phyloP scores from a whole-genome alignment of 2,797 vertebrate genomes.

The Pipistrellus nathusii region DNA sequence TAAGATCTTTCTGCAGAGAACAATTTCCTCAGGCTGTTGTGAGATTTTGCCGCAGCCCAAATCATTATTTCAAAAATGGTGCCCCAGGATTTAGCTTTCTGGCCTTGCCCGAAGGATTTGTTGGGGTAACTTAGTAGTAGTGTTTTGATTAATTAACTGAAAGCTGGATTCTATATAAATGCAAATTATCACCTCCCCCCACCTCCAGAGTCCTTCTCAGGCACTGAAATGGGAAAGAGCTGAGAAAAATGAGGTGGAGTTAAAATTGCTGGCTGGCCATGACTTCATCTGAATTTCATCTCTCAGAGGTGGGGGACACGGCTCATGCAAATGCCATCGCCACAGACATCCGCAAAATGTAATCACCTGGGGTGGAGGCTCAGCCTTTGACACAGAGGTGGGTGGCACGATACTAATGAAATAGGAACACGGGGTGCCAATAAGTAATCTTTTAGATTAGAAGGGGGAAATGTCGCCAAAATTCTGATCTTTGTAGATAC shows the following conservation, averaged over 20 bases:
- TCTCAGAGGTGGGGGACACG: neutral
- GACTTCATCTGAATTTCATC: neutral
- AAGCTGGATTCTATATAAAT: conserved; percentile 67
- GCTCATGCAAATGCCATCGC: neutral
- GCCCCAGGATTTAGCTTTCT: conserved; percentile 12
- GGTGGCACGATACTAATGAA: neutral
- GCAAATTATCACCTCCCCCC: conserved; percentile 10
- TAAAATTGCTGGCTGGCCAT: neutral
- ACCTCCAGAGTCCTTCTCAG: neutral
- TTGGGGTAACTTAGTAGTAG: conserved; percentile 35
- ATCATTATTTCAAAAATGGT: conserved; percentile 27
- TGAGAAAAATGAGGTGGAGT: neutral
- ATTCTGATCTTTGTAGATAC: neutral
- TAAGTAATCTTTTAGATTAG: neutral
- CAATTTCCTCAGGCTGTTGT: neutral
- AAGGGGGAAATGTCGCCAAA: neutral
- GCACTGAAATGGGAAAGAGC: neutral
- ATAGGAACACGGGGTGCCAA: neutral
- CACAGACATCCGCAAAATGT: neutral
- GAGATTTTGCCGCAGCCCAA: neutral
- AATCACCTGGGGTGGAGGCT: neutral
- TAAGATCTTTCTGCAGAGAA: neutral
- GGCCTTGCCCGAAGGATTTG: conserved; percentile 44
- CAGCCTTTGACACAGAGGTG: neutral
- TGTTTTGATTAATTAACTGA: conserved; percentile 66